A percentile compares a stretch with the other conserved stretches of the same genome.
Conservation (phyloP, 1,140 invertebrate genomes). For the Euglossa dilemma region DNA sequence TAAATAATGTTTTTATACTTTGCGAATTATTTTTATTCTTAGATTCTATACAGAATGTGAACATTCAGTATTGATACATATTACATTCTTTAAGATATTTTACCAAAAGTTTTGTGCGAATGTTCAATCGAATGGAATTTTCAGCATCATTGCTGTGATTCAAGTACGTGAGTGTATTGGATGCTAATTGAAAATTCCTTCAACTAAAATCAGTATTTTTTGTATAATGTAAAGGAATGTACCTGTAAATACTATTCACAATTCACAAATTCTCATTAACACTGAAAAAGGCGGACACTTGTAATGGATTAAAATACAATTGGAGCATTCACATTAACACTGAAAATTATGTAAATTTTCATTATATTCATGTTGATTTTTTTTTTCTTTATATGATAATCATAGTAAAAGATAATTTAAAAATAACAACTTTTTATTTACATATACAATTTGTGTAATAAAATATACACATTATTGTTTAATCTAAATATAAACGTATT, state of each 20-base stretch:
- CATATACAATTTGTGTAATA: neutral
- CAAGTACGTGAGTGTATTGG: conserved; percentile 23
- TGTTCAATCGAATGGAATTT: conserved; percentile 32
- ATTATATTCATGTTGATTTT: neutral
- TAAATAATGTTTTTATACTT: conserved; percentile 19
- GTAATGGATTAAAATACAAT: too few relatives aligned
- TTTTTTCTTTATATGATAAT: neutral
- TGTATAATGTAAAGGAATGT: conserved; percentile 29
- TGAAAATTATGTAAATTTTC: conserved; percentile 7
- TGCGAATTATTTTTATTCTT: conserved; percentile 14
- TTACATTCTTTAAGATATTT: conserved; percentile 30
- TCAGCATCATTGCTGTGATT: conserved; percentile 49
- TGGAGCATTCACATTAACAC: too few relatives aligned
- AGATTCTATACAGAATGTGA: conserved; percentile 15
- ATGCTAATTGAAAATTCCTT: conserved; percentile 38
- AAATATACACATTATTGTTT: conserved; percentile 24
- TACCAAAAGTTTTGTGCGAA: conserved; percentile 38
- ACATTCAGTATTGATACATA: conserved; percentile 40
- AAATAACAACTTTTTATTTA: conserved; percentile 20
- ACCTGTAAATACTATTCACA: conserved; percentile 44
- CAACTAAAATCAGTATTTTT: conserved; percentile 41
- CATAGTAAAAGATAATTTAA: neutral
- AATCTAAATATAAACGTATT: conserved; percentile 83
- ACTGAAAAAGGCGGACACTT: too few relatives aligned
- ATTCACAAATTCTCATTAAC: conserved; percentile 1